These are phyloP conservation scores for Schizaphis graminum DNA, from an alignment of 2,888 invertebrate genomes.

Conservation along the genomic window DNA sequence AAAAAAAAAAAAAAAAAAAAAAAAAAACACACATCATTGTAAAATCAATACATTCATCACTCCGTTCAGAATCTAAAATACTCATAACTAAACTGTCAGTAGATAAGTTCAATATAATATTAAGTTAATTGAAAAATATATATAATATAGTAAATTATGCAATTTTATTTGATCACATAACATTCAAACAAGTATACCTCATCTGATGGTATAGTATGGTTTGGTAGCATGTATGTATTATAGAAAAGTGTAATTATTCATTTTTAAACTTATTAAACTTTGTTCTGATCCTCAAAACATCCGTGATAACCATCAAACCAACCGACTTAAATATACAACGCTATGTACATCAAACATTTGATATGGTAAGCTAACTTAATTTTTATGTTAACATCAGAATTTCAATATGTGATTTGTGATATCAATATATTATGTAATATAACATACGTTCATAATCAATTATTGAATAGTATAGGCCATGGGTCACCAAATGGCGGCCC, in stretches of 20 bases:
- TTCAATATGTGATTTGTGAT: not conserved
- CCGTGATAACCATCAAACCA: slow-evolving; percentile 38
- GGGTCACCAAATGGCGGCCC: no score
- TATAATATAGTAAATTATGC: not conserved
- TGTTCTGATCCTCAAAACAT: slow-evolving; percentile 44
- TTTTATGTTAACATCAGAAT: slow-evolving; percentile 15
- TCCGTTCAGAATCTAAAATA: no score
- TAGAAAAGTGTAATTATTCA: slow-evolving; percentile 27
- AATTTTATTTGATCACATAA: not conserved
- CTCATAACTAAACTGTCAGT: not conserved
- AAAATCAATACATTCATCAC: no score
- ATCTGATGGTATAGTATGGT: slow-evolving; percentile 27
- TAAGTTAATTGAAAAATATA: not conserved
- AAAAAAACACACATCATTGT: no score
- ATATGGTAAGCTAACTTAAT: slow-evolving; percentile 50
- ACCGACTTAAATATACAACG: slow-evolving; percentile 24
- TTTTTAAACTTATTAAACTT: not conserved
- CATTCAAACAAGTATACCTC: not conserved
- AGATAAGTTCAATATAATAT: not conserved
- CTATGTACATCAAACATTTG: slow-evolving; percentile 22
- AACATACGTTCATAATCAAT: not conserved
- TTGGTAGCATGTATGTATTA: slow-evolving; percentile 32
- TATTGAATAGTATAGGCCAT: no score
- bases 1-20: no score
- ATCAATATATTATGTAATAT: not conserved